Evolutionary conservation across 2,888 invertebrate genomes (phyloP), one percentile per base, ranked within the genome.

Genomic region (Clepsis dumicolana): DNA sequence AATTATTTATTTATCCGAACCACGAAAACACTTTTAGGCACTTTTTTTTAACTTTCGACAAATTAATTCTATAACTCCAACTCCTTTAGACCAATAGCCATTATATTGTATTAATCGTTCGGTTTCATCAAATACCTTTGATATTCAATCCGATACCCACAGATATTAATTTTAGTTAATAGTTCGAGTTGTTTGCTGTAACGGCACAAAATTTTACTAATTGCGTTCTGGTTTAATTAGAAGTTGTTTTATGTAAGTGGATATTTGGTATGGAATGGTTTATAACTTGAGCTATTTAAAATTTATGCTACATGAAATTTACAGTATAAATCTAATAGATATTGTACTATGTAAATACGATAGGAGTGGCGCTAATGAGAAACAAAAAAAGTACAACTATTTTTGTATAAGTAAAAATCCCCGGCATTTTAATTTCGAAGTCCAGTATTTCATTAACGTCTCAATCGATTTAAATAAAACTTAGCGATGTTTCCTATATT

Each of bases 81-180:
- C n/a, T n/a, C n/a, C n/a, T n/a, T 24, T 52, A 52, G 24, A 52
- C 14, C 25, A 25, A 25, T 25, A 52, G 25, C 25, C 3, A 25
- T 52, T 5, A 52, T 52, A 52, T 25, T 14, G 25, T 25, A 50
- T 25, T 52, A 25, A 27, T 52, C n/a, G 52, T 48, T 48, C 1
- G 25, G 27, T 52, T 52, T n/a, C 52, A n/a, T 27, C 52, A 48
- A 48, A 48, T 12, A 48, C 21, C 48, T 48, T 12, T 48, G 10
- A 12, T 48, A 48, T 21, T 44, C 12, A 48, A 21, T 8, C 48
- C 48, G 21, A 48, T 48, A 21, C 48, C 48, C 18, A 21, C 4
- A 21, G 12, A 44, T 18, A 21, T 48, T 48, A 48, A 48, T 21
- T 48, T 48, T 8, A 48, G 48, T 10, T 21, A 48, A 21, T 48